phyloP scores from a whole-genome alignment of 2,113 vertebrate species.

The Etheostoma spectabile region DNA sequence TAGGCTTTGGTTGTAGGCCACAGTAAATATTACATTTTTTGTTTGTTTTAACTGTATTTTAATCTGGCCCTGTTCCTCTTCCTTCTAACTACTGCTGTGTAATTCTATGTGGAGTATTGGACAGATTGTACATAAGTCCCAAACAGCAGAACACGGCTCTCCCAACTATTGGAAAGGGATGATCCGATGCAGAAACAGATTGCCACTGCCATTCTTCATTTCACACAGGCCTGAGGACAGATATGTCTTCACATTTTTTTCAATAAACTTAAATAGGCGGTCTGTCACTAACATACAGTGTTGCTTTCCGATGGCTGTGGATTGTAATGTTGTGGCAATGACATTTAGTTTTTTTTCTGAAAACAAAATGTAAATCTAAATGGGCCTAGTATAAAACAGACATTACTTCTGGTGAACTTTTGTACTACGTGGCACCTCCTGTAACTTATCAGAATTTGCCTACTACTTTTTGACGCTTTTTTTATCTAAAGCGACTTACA shows the following conservation, averaged over 20 bases:
- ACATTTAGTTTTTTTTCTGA: background rate
- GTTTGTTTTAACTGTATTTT: background rate
- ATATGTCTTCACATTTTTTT: conserved; percentile 30
- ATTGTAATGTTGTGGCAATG: background rate
- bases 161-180: background rate
- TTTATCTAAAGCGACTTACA: no score
- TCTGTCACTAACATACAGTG: background rate
- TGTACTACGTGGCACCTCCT: no score
- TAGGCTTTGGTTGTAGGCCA: no score
- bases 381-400: background rate
- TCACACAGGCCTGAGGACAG: conserved; percentile 1
- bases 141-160: background rate
- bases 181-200: conserved; percentile 12
- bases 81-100: background rate
- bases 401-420: background rate
- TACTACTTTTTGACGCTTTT: no score
- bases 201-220: conserved; percentile 3
- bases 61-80: background rate
- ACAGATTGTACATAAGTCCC: background rate
- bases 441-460: background rate
- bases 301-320: background rate
- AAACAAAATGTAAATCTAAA: background rate
- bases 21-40: no score
- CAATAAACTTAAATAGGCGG: background rate
- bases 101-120: background rate